phyloP scores from a whole-genome alignment of 2,113 vertebrate species.

The Prolemur simus region DNA sequence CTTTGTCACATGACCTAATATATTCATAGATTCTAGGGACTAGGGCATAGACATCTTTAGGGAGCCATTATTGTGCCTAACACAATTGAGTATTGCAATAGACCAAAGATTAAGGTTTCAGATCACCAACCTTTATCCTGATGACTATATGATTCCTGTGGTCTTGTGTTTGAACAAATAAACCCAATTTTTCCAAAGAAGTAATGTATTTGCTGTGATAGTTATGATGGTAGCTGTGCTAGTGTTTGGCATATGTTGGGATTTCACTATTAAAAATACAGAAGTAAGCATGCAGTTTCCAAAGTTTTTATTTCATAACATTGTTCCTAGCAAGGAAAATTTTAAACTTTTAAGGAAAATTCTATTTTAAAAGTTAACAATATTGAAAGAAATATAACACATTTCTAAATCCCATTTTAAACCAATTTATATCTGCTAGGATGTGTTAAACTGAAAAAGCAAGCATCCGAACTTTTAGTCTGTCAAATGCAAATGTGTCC shows the following conservation, averaged over 20 bases:
- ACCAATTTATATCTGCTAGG: constrained; percentile 16
- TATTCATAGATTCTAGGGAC: not conserved
- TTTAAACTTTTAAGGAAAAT: not conserved
- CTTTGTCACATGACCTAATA: not conserved
- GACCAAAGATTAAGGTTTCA: not conserved
- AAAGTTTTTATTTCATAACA: not conserved
- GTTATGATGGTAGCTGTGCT: not conserved
- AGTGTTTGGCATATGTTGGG: not conserved
- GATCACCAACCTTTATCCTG: not conserved
- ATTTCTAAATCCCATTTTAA: constrained; percentile 2
- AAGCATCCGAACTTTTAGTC: not conserved
- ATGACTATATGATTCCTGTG: not conserved
- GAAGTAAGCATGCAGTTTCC: not conserved
- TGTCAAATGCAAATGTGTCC: constrained; percentile 14
- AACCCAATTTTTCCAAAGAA: not conserved
- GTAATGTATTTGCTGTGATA: not conserved
- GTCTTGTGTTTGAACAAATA: not conserved
- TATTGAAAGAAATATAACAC: constrained; percentile 1
- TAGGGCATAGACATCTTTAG: not conserved
- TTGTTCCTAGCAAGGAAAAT: not conserved
- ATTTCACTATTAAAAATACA: not conserved
- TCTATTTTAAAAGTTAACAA: not conserved
- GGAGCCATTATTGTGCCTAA: not conserved
- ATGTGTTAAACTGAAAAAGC: not conserved
- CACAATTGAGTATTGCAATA: not conserved